A percentile compares a stretch with the other conserved stretches of the same genome.
Evolutionary conservation across 1,140 invertebrate species (phyloP).

Genomic region (Cotesia vestalis): DNA sequence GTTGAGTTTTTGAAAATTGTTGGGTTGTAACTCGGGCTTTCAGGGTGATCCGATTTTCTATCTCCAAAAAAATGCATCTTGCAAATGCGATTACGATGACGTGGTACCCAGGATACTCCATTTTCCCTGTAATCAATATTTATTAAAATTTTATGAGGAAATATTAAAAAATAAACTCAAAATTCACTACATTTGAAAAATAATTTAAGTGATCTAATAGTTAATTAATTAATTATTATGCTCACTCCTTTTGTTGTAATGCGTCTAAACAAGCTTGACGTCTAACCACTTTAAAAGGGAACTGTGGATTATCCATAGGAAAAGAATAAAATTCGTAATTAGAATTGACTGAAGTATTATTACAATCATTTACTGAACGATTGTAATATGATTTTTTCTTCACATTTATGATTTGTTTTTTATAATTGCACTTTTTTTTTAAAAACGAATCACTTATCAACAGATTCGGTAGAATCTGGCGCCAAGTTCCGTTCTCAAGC

Average conservation of each 20-base stretch:
- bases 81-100: not conserved
- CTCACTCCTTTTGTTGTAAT: not conserved
- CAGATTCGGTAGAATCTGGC: too few species aligned
- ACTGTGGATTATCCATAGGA: not conserved
- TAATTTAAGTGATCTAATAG: not conserved
- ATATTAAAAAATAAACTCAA: not conserved
- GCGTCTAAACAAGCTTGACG: not conserved
- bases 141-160: not conserved
- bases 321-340: not conserved
- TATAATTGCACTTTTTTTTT: constrained; percentile 7
- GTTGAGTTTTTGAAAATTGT: not conserved
- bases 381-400: not conserved
- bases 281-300: constrained; percentile 1
- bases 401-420: not conserved
- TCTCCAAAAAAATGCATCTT: not conserved
- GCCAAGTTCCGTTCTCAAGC: too few species aligned
- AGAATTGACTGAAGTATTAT: not conserved
- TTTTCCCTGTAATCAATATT: not conserved
- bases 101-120: not conserved
- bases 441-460: not conserved
- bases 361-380: not conserved
- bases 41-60: not conserved
- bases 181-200: not conserved
- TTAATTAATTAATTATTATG: not conserved
- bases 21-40: constrained; percentile 1